Conservation (phyloP, 2,888 invertebrate species). For the Deilephila porcellus region DNA sequence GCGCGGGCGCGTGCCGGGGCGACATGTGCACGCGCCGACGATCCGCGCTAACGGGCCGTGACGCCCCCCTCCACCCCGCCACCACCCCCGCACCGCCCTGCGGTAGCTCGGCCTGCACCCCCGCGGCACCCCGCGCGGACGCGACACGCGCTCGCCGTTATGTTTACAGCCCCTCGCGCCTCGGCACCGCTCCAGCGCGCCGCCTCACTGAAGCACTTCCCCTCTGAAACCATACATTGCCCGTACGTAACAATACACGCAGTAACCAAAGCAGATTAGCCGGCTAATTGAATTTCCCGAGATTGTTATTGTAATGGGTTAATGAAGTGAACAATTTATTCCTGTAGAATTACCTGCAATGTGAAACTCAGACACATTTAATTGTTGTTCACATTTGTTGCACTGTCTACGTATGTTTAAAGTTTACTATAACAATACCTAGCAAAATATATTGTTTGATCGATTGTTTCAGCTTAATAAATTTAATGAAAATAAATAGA, state of each 20-base stretch:
- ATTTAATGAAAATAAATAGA: too few species aligned
- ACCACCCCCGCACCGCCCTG: constrained; percentile 34
- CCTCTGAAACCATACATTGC: constrained; percentile 75
- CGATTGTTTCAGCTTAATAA: too few species aligned
- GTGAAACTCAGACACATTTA: neutral
- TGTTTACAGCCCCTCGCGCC: constrained; percentile 52
- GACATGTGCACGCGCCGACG: constrained; percentile 82
- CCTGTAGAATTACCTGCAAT: neutral
- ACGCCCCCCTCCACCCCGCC: constrained; percentile 52
- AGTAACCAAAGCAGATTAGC: constrained; percentile 77
- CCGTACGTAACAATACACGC: constrained; percentile 70
- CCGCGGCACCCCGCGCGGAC: constrained; percentile 40
- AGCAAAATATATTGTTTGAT: too few species aligned
- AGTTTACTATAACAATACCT: too few species aligned
- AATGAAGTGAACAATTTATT: constrained; percentile 58
- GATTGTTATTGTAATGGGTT: constrained; percentile 76
- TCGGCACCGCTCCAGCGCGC: constrained; percentile 43
- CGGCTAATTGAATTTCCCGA: constrained; percentile 80
- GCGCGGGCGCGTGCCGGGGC: constrained; percentile 80
- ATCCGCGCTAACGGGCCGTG: constrained; percentile 77
- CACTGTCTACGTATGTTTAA: neutral
- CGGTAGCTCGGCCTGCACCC: constrained; percentile 21
- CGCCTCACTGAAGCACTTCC: constrained; percentile 71
- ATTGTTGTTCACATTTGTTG: neutral
- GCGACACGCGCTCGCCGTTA: constrained; percentile 75